These are phyloP conservation scores for Atrina japonica DNA, from an alignment of 2,888 invertebrate genomes.

Conservation along the genomic window DNA sequence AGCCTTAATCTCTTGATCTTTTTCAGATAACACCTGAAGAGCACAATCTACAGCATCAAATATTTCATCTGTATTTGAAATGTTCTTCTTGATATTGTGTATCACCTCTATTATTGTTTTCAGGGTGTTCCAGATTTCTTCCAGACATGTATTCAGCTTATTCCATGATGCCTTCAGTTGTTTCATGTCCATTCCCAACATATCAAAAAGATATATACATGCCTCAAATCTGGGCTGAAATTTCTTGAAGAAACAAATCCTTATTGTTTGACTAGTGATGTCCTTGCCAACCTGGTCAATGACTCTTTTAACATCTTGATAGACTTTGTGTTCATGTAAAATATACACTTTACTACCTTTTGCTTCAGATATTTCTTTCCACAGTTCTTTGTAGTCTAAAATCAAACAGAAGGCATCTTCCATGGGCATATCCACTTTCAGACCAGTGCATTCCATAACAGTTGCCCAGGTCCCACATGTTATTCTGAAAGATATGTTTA, in stretches of 20 bases:
- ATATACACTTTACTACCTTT: constrained; percentile 3
- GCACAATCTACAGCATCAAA: no score
- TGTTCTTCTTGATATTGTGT: no score
- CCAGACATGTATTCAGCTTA: no score
- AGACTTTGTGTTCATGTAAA: not conserved
- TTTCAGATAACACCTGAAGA: not conserved
- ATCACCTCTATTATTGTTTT: no score
- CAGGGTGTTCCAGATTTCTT: no score
- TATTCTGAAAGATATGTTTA: not conserved
- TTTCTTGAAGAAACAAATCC: not conserved
- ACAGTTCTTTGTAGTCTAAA: not conserved
- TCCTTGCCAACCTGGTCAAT: not conserved
- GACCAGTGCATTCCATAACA: constrained; percentile 6
- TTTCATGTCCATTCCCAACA: not conserved
- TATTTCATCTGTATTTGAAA: no score
- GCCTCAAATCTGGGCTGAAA: not conserved
- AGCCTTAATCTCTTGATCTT: not conserved
- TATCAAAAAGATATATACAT: not conserved
- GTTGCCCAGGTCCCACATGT: not conserved
- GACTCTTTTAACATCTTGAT: not conserved
- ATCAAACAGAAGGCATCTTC: constrained; percentile 1
- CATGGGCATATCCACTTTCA: not conserved
- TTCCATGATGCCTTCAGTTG: not conserved
- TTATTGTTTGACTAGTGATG: not conserved
- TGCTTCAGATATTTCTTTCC: constrained; percentile 12